Conservation (phyloP, 2,888 invertebrate species). For the Spialia ferax region DNA sequence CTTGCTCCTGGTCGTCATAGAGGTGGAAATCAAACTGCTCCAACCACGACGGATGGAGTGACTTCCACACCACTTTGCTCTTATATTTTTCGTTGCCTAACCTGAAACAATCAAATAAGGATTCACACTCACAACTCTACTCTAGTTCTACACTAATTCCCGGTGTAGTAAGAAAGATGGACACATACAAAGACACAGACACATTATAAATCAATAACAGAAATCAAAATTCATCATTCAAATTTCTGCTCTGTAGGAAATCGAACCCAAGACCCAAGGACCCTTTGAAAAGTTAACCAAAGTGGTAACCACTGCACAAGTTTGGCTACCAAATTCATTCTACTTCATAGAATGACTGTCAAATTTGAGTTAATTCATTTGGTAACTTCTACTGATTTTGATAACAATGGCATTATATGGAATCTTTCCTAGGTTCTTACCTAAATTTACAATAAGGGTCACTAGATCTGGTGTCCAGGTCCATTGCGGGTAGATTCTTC, state of each 20-base stretch:
- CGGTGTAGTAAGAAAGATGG: no score
- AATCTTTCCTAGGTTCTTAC: conserved; percentile 78
- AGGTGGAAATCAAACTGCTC: conserved; percentile 99
- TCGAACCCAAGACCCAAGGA: no score
- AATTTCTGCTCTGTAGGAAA: no score
- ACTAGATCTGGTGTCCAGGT: conserved; percentile 94
- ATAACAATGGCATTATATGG: not conserved
- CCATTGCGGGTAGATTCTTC: conserved; percentile 95
- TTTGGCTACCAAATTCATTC: not conserved
- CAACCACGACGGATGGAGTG: conserved; percentile 96
- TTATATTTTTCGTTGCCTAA: conserved; percentile 99
- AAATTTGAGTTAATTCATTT: no score
- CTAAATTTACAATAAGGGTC: conserved; percentile 99
- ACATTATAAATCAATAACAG: no score
- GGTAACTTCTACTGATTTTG: not conserved
- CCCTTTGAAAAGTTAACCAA: no score
- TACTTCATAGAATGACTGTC: no score
- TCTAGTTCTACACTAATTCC: no score
- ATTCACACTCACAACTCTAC: no score
- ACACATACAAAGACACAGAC: no score
- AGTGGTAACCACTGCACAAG: no score
- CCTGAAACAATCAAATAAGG: conserved; percentile 72
- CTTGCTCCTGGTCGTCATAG: conserved; percentile 97
- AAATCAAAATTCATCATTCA: no score
- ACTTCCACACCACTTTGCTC: conserved; percentile 95